Base-by-base conservation (phyloP, 2,113 vertebrate genomes). In the Phylloscopus whistleri region DNA sequence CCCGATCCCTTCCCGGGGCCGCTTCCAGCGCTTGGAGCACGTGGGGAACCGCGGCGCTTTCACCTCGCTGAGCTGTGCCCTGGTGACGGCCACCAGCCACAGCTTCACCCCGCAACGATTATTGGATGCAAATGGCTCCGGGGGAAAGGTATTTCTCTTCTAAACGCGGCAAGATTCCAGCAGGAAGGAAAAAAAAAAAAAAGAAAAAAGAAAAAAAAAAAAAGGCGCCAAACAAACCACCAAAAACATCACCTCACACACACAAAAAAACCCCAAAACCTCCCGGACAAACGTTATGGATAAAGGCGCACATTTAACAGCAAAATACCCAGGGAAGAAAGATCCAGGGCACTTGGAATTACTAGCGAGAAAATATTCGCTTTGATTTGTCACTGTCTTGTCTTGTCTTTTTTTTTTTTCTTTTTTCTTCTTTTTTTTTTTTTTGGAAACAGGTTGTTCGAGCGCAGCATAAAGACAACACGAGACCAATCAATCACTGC, bases 21-120 rank as follows among this genome's bases (percentile, higher is more conserved):
- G 0, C 35, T 64, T 39, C 3, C 14, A 3, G 2, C 0, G 17
- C 19, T 28, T 4, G 31, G 41, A 60, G 37, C 64, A 15, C 33
- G 28, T 8, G 39, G 51, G 51, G 33, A 60, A 8, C 12, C 3
- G 51, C 26, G 18, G 84, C 30, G 8, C 41, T 70, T 88, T 43
- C 13, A 58, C n/a, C 51, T 82, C 11, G 0, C 2, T 3, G 6
- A 63, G 8, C 13, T 16, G 39, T 37, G 12, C 24, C 27, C 84
- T 2, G 4, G 41, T 21, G 63, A 62, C 5, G 11, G 39, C 55
- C 7, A 24, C 17, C 55, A 26, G 7, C 5, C 53, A 13, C 58
- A 58, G 53, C 73, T 84, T 44, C 51, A 5, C 55, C 2, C 17
- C 27, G 22, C 48, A 44, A 20, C 75, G 60, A 27, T 66, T 79